Conservation (phyloP, 2,888 invertebrate species). For the Andrena hattorfiana region DNA sequence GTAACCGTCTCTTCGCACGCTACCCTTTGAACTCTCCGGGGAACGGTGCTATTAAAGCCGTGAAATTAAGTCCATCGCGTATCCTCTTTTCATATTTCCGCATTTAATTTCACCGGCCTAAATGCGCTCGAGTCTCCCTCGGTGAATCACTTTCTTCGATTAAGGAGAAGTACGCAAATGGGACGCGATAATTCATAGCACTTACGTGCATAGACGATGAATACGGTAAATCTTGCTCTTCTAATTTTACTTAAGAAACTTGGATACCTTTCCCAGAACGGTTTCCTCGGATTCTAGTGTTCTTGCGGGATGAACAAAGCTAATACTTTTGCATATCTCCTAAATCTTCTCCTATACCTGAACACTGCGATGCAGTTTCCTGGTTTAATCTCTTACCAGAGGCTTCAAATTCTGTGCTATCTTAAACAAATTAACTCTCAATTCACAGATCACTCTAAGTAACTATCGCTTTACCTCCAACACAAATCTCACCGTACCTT, state of each 20-base stretch:
- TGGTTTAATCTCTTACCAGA: no score
- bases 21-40: constrained; percentile 64
- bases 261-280: no score
- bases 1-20: constrained; percentile 67
- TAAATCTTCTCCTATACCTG: no score
- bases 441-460: no score
- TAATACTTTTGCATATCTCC: no score
- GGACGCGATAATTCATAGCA: neutral
- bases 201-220: neutral
- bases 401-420: no score
- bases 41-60: constrained; percentile 53
- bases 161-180: neutral
- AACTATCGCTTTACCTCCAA: no score
- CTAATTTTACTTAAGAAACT: neutral
- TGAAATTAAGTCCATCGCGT: constrained; percentile 52
- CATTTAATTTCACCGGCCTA: constrained; percentile 30
- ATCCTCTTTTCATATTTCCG: constrained; percentile 48
- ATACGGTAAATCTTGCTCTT: neutral
- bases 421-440: no score
- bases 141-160: constrained; percentile 19
- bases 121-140: constrained; percentile 16
- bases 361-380: no score
- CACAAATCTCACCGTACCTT: no score
- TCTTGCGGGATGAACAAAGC: no score
- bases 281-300: no score